Base-by-base conservation (phyloP, 2,888 invertebrate species). In the Tanytarsus gracilentus region DNA sequence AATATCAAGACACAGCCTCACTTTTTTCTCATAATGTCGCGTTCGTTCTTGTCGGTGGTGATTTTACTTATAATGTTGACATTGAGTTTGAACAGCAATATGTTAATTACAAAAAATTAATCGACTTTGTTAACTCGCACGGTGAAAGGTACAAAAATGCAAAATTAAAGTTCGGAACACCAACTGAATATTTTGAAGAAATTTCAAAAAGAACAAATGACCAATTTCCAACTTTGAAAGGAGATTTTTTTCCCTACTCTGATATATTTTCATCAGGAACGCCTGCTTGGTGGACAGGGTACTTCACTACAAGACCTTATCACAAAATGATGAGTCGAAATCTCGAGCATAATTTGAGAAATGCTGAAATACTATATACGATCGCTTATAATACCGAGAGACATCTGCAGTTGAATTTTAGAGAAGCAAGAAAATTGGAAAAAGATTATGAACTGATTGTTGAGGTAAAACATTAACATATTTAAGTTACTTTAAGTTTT, bases 271-370 rank as follows among this genome's bases (percentile, higher is more conserved):
- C 89, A 33, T 92, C 94, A 70, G 93, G 92, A 0, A 79, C 88
- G 60, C 92, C 94, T 0, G 93, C 94, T 0, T 97, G 97, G 72
- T 98, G 98, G 98, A 94, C 92, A 2, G 98, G 98, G 0, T 98
- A 94, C 72, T 98, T 82, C 72, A 92, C 94, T 0, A 96, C 96
- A 0, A 77, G 91, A 18, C 91, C 91, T 0, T 89, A 86, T 68
- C 82, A 88, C 75, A 92, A 91, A 72, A 81, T 89, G 14, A 74
- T 93, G 62, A 85, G 93, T 70, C 77, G 88, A 0, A 88, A 93
- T 69, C 76, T 94, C 53, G 93, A 94, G 70, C 83, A 86, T 64
- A 86, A 85, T 68, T 75, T 94, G 4, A 76, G 58, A 50, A 81
- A 84, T 3, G 83, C 91, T 0, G 94, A 94, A 71, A 91, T 94